Evolutionary conservation across 2,113 vertebrate genomes (phyloP).

Genomic region (Tetrao urogallus): DNA sequence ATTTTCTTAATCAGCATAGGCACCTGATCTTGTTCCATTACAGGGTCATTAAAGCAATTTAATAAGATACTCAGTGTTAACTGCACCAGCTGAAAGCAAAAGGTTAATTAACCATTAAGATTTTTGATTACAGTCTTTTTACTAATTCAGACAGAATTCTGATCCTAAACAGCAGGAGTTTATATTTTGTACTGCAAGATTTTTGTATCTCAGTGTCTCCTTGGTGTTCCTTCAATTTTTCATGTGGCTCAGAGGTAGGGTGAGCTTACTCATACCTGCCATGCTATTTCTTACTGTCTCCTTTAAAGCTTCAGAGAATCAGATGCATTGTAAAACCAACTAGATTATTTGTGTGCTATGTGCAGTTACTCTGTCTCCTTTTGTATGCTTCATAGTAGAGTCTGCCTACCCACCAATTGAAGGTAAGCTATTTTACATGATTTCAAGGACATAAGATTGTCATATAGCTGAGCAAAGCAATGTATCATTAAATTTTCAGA

Average conservation of each 20-base stretch:
- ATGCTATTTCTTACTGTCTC: not conserved
- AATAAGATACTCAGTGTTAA: not conserved
- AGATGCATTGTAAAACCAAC: not conserved
- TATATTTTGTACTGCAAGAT: not conserved
- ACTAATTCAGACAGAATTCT: not conserved
- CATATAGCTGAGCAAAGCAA: not conserved
- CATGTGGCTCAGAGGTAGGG: not conserved
- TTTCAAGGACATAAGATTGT: not conserved
- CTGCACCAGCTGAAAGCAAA: not conserved
- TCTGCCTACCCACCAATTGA: not conserved
- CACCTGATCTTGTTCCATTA: not conserved
- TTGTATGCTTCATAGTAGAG: not conserved
- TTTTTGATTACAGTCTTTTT: not conserved
- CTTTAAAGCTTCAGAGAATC: not conserved
- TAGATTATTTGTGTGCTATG: not conserved
- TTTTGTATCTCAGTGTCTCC: not conserved
- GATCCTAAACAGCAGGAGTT: not conserved
- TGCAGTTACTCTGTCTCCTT: not conserved
- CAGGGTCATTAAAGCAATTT: not conserved
- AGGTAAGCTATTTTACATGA: rapidly evolving
- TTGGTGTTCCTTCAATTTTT: not conserved
- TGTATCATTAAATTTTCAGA: not conserved
- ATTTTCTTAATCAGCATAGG: not conserved
- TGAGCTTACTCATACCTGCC: not conserved
- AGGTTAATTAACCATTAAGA: not conserved